phyloP scores from a whole-genome alignment of 2,797 vertebrate genomes.

The Urocyon cinereoargenteus region DNA sequence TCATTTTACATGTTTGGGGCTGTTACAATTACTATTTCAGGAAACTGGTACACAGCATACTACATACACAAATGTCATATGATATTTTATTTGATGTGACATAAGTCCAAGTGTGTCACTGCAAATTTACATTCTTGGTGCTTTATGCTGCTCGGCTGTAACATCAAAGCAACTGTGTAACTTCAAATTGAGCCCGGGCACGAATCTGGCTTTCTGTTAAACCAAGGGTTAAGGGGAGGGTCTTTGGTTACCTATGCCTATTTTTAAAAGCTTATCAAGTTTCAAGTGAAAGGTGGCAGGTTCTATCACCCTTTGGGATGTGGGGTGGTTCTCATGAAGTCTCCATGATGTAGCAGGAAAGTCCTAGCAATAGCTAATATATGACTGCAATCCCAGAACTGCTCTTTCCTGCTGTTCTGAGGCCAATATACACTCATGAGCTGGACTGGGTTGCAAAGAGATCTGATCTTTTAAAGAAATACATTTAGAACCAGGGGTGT shows the following conservation, averaged over 20 bases:
- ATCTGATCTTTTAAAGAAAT: slow-evolving; percentile 55
- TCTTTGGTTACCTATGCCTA: not conserved
- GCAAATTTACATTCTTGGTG: not conserved
- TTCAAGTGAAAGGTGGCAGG: not conserved
- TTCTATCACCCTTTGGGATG: not conserved
- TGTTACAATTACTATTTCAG: not conserved
- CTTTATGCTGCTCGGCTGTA: not conserved
- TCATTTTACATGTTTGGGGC: not conserved
- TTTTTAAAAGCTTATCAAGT: slow-evolving; percentile 38
- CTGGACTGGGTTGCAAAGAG: slow-evolving; percentile 3
- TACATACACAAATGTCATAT: not conserved
- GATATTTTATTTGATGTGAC: slow-evolving; percentile 25
- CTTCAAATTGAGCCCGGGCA: slow-evolving; percentile 26
- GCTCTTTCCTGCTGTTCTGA: not conserved
- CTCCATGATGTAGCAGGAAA: not conserved
- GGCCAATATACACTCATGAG: not conserved
- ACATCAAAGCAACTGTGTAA: not conserved
- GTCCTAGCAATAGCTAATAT: not conserved
- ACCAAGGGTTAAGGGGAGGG: not conserved
- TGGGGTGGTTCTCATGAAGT: not conserved
- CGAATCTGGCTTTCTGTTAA: slow-evolving; percentile 51
- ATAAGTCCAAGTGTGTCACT: not conserved
- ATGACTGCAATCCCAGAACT: not conserved
- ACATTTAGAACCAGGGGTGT: not conserved
- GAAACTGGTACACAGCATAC: not conserved